These are phyloP conservation scores for Willisornis vidua DNA, from an alignment of 2,113 vertebrate species.

Conservation along the genomic window DNA sequence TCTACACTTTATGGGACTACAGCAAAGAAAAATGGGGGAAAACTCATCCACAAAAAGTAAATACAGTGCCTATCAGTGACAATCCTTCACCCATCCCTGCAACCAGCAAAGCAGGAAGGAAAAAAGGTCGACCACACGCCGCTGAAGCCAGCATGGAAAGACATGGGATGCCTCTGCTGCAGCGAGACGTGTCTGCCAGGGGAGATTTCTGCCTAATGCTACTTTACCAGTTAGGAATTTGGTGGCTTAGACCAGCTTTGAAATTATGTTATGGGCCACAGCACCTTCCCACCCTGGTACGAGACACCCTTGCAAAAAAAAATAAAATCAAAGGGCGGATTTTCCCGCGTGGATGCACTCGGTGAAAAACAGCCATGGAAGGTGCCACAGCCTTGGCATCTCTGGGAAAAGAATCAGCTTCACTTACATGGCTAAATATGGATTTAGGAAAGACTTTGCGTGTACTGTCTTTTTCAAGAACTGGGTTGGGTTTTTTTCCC, in stretches of 20 bases:
- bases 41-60: neutral
- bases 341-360: neutral
- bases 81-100: neutral
- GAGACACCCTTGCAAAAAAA: neutral
- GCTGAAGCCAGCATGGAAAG: neutral
- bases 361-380: neutral
- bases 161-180: neutral
- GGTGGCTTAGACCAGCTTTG: slow-evolving; percentile 24
- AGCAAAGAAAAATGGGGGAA: neutral
- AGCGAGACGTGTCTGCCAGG: rapidly evolving
- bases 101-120: neutral
- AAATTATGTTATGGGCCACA: neutral
- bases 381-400: neutral
- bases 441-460: neutral
- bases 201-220: neutral
- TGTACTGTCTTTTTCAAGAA: neutral
- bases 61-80: neutral
- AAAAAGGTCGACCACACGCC: rapidly evolving
- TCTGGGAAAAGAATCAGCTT: neutral
- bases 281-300: neutral
- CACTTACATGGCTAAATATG: neutral
- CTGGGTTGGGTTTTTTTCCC: neutral
- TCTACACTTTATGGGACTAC: neutral
- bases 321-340: rapidly evolving
- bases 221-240: slow-evolving; percentile 3